A percentile compares a stretch with the other conserved stretches of the same genome.
Evolutionary conservation across 2,888 invertebrate species (phyloP).

Genomic region (Nyleta sp.): DNA sequence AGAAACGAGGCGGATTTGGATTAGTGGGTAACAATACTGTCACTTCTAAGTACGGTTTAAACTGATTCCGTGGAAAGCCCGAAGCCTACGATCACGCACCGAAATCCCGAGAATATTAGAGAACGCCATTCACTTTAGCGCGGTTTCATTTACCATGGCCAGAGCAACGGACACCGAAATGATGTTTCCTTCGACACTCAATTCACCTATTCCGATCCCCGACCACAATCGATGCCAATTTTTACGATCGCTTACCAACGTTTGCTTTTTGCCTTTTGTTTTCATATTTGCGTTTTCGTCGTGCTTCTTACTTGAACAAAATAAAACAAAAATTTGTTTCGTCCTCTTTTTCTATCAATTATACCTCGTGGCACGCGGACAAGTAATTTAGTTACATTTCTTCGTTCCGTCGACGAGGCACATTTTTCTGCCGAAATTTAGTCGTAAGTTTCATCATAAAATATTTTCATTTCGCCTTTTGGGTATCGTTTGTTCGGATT

Average conservation of each 20-base stretch:
- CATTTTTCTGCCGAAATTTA: not conserved
- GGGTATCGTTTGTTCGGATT: not conserved
- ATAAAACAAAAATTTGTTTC: too few species aligned
- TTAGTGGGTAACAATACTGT: conserved; percentile 66
- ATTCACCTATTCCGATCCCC: conserved; percentile 40
- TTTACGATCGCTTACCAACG: conserved; percentile 12
- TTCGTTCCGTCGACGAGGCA: not conserved
- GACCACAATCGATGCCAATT: conserved; percentile 46
- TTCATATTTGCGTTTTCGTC: not conserved
- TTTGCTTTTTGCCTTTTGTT: conserved; percentile 1
- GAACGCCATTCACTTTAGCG: conserved; percentile 57
- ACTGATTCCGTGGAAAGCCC: conserved; percentile 61
- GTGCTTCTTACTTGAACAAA: too few species aligned
- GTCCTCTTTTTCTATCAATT: too few species aligned
- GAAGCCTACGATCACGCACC: conserved; percentile 49
- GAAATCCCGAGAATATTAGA: conserved; percentile 61
- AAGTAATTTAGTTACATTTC: not conserved
- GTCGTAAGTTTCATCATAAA: not conserved
- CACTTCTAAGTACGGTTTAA: conserved; percentile 66
- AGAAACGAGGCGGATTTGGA: conserved; percentile 64
- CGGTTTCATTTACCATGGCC: conserved; percentile 53
- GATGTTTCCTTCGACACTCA: conserved; percentile 57
- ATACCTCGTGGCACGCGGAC: too few species aligned
- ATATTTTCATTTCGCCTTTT: conserved; percentile 7
- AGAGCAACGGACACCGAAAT: conserved; percentile 32